Conservation (phyloP, 2,888 invertebrate genomes). For the Sinhomidia bicolor region DNA sequence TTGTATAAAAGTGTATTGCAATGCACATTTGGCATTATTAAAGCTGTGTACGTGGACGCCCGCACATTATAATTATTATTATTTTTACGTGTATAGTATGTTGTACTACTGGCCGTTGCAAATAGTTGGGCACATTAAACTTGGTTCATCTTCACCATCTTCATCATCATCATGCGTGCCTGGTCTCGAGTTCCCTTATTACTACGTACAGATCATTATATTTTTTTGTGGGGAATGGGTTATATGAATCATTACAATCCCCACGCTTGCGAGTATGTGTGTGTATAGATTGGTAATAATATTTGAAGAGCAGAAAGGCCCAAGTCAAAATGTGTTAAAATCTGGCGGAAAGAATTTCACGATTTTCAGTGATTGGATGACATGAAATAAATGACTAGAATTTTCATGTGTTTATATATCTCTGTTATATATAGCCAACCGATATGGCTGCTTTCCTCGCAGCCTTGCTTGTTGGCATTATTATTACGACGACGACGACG, state of each 20-base stretch:
- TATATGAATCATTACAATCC: not conserved
- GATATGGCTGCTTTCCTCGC: not conserved
- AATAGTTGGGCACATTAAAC: not conserved
- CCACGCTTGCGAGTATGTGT: not conserved
- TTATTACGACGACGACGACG: too few relatives aligned
- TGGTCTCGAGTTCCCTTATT: not conserved
- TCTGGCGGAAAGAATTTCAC: conserved; percentile 54
- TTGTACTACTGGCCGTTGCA: not conserved
- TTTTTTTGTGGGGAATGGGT: not conserved
- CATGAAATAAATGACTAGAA: conserved; percentile 57
- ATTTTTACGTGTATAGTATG: not conserved
- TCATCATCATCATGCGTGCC: not conserved
- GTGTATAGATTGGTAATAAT: not conserved
- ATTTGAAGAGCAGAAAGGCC: not conserved
- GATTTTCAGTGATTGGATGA: conserved; percentile 61
- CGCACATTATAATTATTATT: not conserved
- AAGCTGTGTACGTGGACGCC: not conserved
- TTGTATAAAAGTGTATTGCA: conserved; percentile 32
- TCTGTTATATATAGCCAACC: conserved; percentile 40
- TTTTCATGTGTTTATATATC: conserved; percentile 57
- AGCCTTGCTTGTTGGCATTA: not conserved
- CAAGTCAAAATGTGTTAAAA: conserved; percentile 45
- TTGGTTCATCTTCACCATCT: too few relatives aligned
- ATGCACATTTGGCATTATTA: too few relatives aligned
- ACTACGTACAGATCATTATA: not conserved